Evolutionary conservation across 2,888 invertebrate species (phyloP).

Genomic region (Oscheius sp.): DNA sequence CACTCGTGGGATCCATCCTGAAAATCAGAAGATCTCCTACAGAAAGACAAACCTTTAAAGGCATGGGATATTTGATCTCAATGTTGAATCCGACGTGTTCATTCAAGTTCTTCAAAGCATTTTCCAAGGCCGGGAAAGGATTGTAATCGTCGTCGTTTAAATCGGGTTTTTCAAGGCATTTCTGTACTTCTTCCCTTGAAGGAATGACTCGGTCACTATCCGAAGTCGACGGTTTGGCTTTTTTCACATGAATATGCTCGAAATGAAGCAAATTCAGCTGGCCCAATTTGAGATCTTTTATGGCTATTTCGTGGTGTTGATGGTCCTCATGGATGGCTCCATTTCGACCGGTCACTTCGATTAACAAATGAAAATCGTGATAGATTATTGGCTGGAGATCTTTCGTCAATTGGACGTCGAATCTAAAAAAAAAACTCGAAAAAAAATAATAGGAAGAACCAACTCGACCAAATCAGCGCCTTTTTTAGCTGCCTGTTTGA

Average conservation of each 20-base stretch:
- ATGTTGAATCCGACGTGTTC: constrained; percentile 91
- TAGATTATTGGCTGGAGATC: constrained; percentile 84
- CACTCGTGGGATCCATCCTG: constrained; percentile 72
- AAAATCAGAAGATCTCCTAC: too few relatives aligned
- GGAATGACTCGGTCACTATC: constrained; percentile 10
- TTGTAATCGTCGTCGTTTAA: constrained; percentile 25
- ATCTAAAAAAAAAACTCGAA: too few relatives aligned
- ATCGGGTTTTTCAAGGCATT: constrained; percentile 8
- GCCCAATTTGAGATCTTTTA: constrained; percentile 54
- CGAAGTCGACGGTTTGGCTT: background rate
- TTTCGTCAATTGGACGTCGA: constrained; percentile 96
- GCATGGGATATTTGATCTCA: constrained; percentile 96
- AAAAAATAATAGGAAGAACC: too few relatives aligned
- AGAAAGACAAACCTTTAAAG: constrained; percentile 53
- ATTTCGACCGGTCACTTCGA: constrained; percentile 72
- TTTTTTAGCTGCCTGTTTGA: constrained; percentile 88
- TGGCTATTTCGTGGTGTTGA: constrained; percentile 50
- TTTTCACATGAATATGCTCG: constrained; percentile 39
- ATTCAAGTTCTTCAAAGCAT: constrained; percentile 83
- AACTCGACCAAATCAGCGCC: constrained; percentile 98
- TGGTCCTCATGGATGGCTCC: constrained; percentile 26
- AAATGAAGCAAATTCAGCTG: constrained; percentile 56
- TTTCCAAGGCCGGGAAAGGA: constrained; percentile 89
- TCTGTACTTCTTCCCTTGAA: background rate
- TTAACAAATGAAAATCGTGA: constrained; percentile 94